Percentiles rank a stretch among this genome's conserved stretches.
These are phyloP conservation scores for Tetragonula clypearis DNA, from an alignment of 1,140 invertebrate genomes.

Conservation along the genomic window DNA sequence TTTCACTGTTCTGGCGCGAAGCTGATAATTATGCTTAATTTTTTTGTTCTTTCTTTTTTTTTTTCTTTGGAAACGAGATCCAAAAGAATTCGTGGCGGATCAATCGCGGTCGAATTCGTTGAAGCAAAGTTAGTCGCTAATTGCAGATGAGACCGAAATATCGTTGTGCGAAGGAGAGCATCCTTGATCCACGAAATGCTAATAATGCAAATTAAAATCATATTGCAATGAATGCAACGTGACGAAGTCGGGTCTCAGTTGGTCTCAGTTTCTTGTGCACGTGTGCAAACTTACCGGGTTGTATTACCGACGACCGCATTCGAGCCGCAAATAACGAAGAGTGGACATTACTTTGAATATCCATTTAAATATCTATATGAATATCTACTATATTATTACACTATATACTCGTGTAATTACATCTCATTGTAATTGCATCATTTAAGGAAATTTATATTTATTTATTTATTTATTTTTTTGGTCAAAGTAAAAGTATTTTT, in stretches of 20 bases:
- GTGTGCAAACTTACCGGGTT: conserved; percentile 33
- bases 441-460: too few relatives aligned
- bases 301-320: neutral
- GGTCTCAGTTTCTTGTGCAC: neutral
- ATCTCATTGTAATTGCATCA: too few relatives aligned
- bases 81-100: neutral
- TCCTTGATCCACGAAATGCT: neutral
- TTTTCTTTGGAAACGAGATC: neutral
- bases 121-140: neutral
- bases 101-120: neutral
- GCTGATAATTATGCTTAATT: neutral
- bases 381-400: neutral
- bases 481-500: too few relatives aligned
- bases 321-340: neutral
- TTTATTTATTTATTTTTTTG: neutral
- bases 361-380: neutral
- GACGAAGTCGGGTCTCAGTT: conserved; percentile 11
- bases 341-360: neutral
- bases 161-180: neutral
- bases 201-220: neutral
- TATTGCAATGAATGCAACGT: conserved; percentile 1
- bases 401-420: too few relatives aligned
- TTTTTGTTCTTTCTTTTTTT: neutral
- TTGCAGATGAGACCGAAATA: neutral
- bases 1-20: neutral